Percentiles rank a stretch among this genome's conserved stretches.
phyloP scores from a whole-genome alignment of 1,140 invertebrate species.

The Diabrotica undecimpunctata region DNA sequence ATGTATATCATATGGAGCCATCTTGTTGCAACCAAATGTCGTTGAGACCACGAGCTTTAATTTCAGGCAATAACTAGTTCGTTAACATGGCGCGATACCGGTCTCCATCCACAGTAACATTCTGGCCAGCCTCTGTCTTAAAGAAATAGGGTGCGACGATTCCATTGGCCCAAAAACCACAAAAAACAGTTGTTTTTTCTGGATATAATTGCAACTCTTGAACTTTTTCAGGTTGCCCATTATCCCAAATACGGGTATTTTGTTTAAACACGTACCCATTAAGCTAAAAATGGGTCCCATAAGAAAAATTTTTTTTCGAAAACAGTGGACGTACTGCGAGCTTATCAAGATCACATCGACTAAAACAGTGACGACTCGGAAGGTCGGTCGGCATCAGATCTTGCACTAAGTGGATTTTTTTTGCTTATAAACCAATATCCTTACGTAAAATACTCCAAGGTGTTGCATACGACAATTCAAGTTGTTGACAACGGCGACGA shows the following conservation, averaged over 20 bases:
- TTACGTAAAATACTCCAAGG: conserved; percentile 4
- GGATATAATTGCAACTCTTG: background rate
- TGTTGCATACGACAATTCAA: no score
- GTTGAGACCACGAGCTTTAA: conserved; percentile 26
- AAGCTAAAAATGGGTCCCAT: background rate
- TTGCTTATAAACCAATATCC: background rate
- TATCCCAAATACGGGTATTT: background rate
- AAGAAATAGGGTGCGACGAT: conserved; percentile 18
- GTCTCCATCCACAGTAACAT: conserved; percentile 13
- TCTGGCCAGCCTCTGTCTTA: no score
- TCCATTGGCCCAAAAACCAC: conserved; percentile 16
- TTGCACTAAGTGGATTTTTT: background rate
- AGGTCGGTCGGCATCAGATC: conserved; percentile 4
- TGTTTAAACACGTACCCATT: no score
- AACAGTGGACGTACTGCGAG: conserved; percentile 2
- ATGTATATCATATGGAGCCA: conserved; percentile 5
- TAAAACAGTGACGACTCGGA: conserved; percentile 3
- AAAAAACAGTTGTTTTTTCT: background rate
- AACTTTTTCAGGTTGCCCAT: conserved; percentile 3
- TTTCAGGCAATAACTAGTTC: conserved; percentile 30
- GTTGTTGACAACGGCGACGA: no score
- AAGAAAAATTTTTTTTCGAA: background rate
- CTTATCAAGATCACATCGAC: background rate
- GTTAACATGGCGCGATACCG: conserved; percentile 30
- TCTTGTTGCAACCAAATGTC: conserved; percentile 33